These are phyloP conservation scores for Empis stercorea DNA, from an alignment of 2,888 invertebrate genomes.

Conservation along the genomic window DNA sequence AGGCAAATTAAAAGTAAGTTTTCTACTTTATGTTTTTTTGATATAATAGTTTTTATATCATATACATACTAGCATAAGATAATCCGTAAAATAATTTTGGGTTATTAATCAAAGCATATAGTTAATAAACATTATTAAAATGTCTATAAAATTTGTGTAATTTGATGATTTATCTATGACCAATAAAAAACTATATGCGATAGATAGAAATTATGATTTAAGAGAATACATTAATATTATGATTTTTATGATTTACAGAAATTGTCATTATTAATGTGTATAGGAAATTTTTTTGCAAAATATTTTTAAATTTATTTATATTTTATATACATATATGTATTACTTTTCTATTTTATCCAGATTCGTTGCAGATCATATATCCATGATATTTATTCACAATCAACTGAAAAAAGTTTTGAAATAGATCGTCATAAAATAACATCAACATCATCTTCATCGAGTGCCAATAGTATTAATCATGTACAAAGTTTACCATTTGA, in stretches of 20 bases:
- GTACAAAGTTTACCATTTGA: slow-evolving; percentile 27
- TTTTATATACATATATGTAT: too few species aligned
- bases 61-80: too few species aligned
- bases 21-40: too few species aligned
- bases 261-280: too few species aligned
- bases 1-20: slow-evolving; percentile 40
- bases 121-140: too few species aligned
- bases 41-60: background rate
- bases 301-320: too few species aligned
- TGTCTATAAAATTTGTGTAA: too few species aligned
- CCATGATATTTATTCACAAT: slow-evolving; percentile 52
- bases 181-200: slow-evolving; percentile 1
- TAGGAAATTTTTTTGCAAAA: too few species aligned
- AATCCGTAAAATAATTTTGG: too few species aligned
- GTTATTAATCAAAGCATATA: too few species aligned
- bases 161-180: slow-evolving; percentile 1
- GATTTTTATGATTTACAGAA: too few species aligned
- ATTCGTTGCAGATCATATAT: slow-evolving; percentile 53
- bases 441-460: slow-evolving; percentile 14
- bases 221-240: slow-evolving; percentile 5
- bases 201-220: slow-evolving; percentile 4
- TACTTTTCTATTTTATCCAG: slow-evolving; percentile 21
- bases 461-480: slow-evolving; percentile 25
- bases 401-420: slow-evolving; percentile 51
- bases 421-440: slow-evolving; percentile 36